A percentile compares a stretch with the other conserved stretches of the same genome.
Conservation (phyloP, 2,888 invertebrate genomes). For the Deroplatys truncata region DNA sequence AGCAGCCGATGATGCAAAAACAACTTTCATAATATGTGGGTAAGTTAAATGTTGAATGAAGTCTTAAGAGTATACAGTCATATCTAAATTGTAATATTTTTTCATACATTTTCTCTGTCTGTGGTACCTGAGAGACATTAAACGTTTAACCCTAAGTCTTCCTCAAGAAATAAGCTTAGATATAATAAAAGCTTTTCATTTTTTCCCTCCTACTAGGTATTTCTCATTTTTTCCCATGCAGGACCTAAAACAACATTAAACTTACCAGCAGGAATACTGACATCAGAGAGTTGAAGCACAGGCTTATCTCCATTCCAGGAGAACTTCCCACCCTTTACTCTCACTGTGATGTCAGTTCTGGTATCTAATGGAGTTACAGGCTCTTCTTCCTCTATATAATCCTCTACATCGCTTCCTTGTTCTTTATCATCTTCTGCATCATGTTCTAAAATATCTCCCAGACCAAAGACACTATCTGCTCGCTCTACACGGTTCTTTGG, state of each 20-base stretch:
- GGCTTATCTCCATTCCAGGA: constrained; percentile 46
- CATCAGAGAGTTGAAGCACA: constrained; percentile 32
- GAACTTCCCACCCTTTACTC: constrained; percentile 42
- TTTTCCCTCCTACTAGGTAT: too few relatives aligned
- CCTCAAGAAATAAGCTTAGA: too few relatives aligned
- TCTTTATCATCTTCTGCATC: constrained; percentile 35
- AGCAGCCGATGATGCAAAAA: too few relatives aligned
- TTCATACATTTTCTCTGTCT: too few relatives aligned
- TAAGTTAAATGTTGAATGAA: too few relatives aligned
- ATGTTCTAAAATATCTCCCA: constrained; percentile 29
- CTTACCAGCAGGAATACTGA: constrained; percentile 48
- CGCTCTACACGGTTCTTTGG: background rate
- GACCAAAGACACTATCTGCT: constrained; percentile 19
- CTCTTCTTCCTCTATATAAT: constrained; percentile 27
- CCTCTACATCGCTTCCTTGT: constrained; percentile 41
- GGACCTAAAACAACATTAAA: background rate
- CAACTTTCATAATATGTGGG: too few relatives aligned
- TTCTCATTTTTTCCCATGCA: too few relatives aligned
- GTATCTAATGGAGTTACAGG: background rate
- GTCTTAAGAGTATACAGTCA: too few relatives aligned
- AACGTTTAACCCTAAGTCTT: too few relatives aligned
- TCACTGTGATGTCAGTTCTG: constrained; percentile 28
- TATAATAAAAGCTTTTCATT: too few relatives aligned
- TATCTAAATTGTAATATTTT: too few relatives aligned
- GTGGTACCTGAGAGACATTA: too few relatives aligned